Percentiles rank a stretch among this genome's conserved stretches.
Conservation (phyloP, 2,113 vertebrate species). For the Bujurquina vittata region DNA sequence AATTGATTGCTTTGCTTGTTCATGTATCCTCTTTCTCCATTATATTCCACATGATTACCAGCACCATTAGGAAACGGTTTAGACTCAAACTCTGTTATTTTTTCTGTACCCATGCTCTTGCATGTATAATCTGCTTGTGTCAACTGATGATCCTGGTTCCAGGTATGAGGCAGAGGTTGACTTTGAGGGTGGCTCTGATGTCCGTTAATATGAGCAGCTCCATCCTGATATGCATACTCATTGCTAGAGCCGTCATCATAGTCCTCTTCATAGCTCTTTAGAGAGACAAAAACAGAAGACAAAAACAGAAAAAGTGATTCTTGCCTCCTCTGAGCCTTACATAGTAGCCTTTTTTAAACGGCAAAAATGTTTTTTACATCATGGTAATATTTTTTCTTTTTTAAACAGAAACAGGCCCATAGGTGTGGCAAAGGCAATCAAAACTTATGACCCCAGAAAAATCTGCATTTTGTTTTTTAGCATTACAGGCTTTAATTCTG, state of each 20-base stretch:
- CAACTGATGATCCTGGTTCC: slow-evolving; percentile 79
- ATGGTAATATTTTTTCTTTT: background rate
- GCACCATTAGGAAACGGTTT: slow-evolving; percentile 69
- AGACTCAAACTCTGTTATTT: slow-evolving; percentile 74
- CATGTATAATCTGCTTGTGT: slow-evolving; percentile 71
- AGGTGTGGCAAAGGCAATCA: too few relatives aligned
- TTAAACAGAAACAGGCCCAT: too few relatives aligned
- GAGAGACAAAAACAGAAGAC: slow-evolving; percentile 19
- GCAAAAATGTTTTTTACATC: background rate
- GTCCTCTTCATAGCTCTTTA: slow-evolving; percentile 74
- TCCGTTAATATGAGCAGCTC: slow-evolving; percentile 61
- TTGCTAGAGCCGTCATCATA: slow-evolving; percentile 67
- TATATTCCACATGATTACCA: slow-evolving; percentile 79
- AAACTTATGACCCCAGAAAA: too few relatives aligned
- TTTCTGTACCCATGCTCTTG: slow-evolving; percentile 67
- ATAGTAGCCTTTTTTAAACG: background rate
- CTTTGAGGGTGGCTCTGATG: slow-evolving; percentile 50
- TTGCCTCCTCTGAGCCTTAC: background rate
- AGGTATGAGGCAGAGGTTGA: slow-evolving; percentile 74
- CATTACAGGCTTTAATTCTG: too few relatives aligned
- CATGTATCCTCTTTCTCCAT: slow-evolving; percentile 70
- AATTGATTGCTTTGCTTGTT: slow-evolving; percentile 75
- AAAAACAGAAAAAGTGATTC: background rate
- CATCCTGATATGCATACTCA: slow-evolving; percentile 70
- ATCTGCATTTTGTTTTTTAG: too few relatives aligned